Evolutionary conservation across 1,140 invertebrate species (phyloP).

Genomic region (Pristionchus pacificus): DNA sequence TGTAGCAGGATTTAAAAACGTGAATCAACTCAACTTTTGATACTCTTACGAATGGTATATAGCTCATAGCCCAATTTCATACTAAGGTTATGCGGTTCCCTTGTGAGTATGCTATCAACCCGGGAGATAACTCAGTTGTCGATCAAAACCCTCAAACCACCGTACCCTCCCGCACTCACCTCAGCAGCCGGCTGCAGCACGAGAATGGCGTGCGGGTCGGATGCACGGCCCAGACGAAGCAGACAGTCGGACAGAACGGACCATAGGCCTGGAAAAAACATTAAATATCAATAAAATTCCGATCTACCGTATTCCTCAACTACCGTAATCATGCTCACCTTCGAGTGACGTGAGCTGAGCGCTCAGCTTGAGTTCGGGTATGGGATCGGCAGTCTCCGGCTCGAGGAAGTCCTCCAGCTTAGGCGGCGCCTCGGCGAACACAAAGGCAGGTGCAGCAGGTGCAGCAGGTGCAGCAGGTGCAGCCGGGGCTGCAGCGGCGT

Average conservation of each 20-base stretch:
- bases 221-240: constrained; percentile 75
- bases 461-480: background rate
- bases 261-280: constrained; percentile 68
- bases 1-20: no score
- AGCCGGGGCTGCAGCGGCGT: background rate
- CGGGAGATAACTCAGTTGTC: no score
- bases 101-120: no score
- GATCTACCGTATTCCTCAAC: constrained; percentile 4
- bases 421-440: background rate
- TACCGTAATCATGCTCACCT: background rate
- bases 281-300: constrained; percentile 1
- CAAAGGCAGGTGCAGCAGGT: background rate
- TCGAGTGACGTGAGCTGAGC: background rate
- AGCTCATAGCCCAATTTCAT: no score
- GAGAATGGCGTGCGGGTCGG: constrained; percentile 87
- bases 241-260: constrained; percentile 76
- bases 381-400: constrained; percentile 5
- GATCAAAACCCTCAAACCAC: constrained; percentile 55
- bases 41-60: no score
- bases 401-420: constrained; percentile 5
- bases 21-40: no score
- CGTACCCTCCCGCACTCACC: constrained; percentile 83
- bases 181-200: constrained; percentile 85
- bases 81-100: no score
- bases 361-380: constrained; percentile 1